Evolutionary conservation across 2,113 vertebrate species (phyloP).

Genomic region (Willisornis vidua): DNA sequence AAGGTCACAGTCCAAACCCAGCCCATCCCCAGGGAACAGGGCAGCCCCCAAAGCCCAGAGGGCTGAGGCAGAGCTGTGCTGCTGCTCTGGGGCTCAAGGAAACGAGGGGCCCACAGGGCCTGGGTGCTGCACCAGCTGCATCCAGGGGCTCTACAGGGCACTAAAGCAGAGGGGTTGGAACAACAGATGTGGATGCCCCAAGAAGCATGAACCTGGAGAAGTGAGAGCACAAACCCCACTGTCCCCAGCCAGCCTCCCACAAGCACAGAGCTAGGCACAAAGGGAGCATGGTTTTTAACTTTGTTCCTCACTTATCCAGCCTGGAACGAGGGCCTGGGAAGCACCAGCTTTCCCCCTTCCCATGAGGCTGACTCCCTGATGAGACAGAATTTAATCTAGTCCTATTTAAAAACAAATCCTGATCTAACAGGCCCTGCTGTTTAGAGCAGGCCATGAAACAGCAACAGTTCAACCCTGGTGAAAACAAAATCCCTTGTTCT

Average conservation of each 20-base stretch:
- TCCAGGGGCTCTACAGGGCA: background rate
- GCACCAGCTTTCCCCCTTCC: background rate
- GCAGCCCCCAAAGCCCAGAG: background rate
- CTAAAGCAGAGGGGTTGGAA: background rate
- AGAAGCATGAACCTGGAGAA: background rate
- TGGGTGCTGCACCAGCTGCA: background rate
- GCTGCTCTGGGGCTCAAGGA: background rate
- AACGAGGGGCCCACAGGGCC: accelerated
- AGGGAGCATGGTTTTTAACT: background rate
- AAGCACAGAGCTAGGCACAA: background rate
- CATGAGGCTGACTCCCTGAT: background rate
- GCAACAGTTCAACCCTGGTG: background rate
- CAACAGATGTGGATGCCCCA: background rate
- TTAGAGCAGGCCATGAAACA: background rate
- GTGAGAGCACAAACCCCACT: background rate
- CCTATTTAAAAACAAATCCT: background rate
- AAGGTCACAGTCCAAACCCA: background rate
- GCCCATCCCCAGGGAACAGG: background rate
- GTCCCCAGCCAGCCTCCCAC: background rate
- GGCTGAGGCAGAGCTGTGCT: background rate
- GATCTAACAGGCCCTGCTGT: background rate
- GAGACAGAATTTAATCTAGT: background rate
- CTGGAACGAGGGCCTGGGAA: background rate
- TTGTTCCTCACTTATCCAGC: background rate
- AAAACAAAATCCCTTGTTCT: background rate